A percentile compares a stretch with the other conserved stretches of the same genome.
Conservation (phyloP, 2,797 vertebrate species). For the Coccyzus lansbergi region DNA sequence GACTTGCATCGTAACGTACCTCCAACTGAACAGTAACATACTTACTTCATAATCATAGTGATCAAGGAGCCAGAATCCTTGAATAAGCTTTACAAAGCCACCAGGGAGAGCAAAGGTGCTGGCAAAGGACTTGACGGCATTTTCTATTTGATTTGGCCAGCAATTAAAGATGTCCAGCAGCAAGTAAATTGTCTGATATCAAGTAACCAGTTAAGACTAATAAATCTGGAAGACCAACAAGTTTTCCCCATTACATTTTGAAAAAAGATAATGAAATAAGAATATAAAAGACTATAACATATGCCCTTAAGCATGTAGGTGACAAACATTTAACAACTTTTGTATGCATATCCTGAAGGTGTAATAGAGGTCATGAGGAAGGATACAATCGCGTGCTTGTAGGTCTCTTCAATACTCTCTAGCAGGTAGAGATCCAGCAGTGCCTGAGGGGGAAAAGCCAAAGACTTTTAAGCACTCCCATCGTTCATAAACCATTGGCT, state of each 20-base stretch:
- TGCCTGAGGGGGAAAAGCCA: slow-evolving; percentile 80
- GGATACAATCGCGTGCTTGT: slow-evolving; percentile 96
- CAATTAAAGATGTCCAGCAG: too few species aligned
- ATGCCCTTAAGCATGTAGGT: rapidly evolving
- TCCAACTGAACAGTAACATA: background rate
- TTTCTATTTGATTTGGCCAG: too few species aligned
- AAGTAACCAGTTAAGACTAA: too few species aligned
- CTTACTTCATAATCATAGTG: slow-evolving; percentile 91
- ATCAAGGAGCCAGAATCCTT: too few species aligned
- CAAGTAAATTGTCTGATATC: too few species aligned
- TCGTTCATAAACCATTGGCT: background rate
- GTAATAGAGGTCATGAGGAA: slow-evolving; percentile 38
- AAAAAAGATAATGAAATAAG: too few species aligned
- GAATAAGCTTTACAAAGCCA: too few species aligned
- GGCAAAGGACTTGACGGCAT: too few species aligned
- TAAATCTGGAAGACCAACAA: too few species aligned
- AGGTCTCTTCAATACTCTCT: slow-evolving; percentile 86
- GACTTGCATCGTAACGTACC: background rate
- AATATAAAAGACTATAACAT: background rate
- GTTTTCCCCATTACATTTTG: too few species aligned
- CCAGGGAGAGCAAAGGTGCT: too few species aligned
- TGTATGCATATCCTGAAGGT: background rate
- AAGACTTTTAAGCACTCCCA: background rate
- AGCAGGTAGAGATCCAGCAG: slow-evolving; percentile 93
- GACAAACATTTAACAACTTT: background rate